These are phyloP conservation scores for Unio delphinus DNA, from an alignment of 2,888 invertebrate genomes.

Conservation along the genomic window DNA sequence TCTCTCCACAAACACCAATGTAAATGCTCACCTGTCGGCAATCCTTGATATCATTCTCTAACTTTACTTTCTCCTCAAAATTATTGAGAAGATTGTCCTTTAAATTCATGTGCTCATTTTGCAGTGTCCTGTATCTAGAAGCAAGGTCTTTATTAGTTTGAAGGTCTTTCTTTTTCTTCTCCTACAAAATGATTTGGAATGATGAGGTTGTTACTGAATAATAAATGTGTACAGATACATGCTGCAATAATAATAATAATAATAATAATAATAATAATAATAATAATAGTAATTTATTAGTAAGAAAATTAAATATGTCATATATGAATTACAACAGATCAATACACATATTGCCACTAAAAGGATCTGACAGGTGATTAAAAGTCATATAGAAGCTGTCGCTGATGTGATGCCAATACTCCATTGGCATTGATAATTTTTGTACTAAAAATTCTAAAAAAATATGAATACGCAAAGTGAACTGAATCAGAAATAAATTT, in stretches of 20 bases:
- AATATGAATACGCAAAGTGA: too few relatives aligned
- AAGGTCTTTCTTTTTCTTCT: slow-evolving; percentile 35
- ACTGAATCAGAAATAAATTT: too few relatives aligned
- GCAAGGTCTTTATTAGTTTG: slow-evolving; percentile 59
- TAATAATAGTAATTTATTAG: too few relatives aligned
- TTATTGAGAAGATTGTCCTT: slow-evolving; percentile 61
- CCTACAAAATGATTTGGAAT: slow-evolving; percentile 22
- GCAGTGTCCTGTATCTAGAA: slow-evolving; percentile 60
- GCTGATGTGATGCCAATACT: too few relatives aligned
- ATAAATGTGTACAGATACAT: not conserved
- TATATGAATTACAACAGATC: not conserved
- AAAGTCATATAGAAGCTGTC: too few relatives aligned
- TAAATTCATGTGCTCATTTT: slow-evolving; percentile 54
- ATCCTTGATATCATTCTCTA: slow-evolving; percentile 64
- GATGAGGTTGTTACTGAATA: not conserved
- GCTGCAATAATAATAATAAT: too few relatives aligned
- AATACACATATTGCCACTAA: not conserved
- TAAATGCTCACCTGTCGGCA: slow-evolving; percentile 58
- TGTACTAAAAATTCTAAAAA: too few relatives aligned
- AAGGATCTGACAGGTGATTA: too few relatives aligned
- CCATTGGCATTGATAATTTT: too few relatives aligned
- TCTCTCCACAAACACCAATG: slow-evolving; percentile 36
- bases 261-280: too few relatives aligned
- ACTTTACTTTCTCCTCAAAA: slow-evolving; percentile 62
- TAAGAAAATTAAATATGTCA: not conserved